phyloP scores from a whole-genome alignment of 2,797 vertebrate genomes.

The Amniataba percoides region DNA sequence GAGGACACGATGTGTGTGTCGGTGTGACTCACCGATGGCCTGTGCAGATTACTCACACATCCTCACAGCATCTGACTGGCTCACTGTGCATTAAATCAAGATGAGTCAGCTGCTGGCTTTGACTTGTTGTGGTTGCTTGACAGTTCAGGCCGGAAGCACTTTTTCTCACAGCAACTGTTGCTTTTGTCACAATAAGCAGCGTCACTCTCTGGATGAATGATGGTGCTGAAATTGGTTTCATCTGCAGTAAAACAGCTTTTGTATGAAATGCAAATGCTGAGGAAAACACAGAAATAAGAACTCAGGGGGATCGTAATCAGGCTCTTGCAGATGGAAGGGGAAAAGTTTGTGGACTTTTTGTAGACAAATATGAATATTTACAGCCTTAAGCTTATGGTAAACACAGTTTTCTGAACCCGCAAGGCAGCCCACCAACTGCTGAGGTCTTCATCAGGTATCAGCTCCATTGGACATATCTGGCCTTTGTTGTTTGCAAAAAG shows the following conservation, averaged over 20 bases:
- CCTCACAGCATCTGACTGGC: conserved; percentile 56
- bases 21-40: conserved; percentile 65
- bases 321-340: conserved; percentile 42
- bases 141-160: conserved; percentile 28
- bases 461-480: conserved; percentile 17
- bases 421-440: conserved; percentile 25
- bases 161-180: conserved; percentile 45
- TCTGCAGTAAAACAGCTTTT: not conserved
- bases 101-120: conserved; percentile 67
- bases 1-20: conserved; percentile 43
- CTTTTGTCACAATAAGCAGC: not conserved
- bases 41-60: conserved; percentile 73
- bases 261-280: not conserved
- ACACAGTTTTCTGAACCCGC: conserved; percentile 13
- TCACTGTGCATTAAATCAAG: conserved; percentile 63
- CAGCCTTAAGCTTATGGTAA: conserved; percentile 12
- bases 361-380: not conserved
- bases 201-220: not conserved
- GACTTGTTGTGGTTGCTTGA: conserved; percentile 45
- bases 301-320: conserved; percentile 32
- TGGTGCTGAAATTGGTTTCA: not conserved
- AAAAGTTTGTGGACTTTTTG: not conserved
- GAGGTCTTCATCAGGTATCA: conserved; percentile 49
- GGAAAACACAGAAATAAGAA: conserved; percentile 4
- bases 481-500: conserved; percentile 41